Evolutionary conservation across 1,140 invertebrate species (phyloP).

Genomic region (Ptiloglossa arizonensis): DNA sequence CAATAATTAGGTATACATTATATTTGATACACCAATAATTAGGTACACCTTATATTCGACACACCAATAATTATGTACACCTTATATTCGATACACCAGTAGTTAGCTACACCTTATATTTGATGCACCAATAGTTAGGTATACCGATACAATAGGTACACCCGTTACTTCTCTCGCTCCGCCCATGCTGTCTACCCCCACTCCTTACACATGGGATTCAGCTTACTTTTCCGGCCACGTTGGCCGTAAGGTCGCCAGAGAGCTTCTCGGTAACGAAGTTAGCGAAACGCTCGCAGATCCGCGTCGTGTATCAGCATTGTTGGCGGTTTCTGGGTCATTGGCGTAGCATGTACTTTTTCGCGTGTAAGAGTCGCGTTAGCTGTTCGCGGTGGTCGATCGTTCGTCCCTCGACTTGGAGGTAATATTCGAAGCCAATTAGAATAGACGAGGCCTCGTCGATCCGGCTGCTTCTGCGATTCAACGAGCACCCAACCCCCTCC

Average conservation of each 20-base stretch:
- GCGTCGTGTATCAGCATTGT: neutral
- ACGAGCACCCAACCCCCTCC: slow-evolving; percentile 7
- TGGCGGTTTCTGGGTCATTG: slow-evolving; percentile 47
- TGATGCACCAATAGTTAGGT: no score
- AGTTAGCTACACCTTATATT: no score
- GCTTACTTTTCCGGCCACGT: no score
- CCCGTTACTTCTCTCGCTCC: no score
- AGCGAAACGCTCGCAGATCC: neutral
- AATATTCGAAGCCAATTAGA: slow-evolving; percentile 51
- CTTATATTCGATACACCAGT: no score
- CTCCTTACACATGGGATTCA: no score
- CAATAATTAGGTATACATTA: no score
- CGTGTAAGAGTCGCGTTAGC: slow-evolving; percentile 37
- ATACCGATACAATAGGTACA: no score
- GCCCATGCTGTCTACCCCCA: no score
- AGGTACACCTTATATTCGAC: no score
- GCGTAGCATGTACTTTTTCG: slow-evolving; percentile 49
- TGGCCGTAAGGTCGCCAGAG: neutral
- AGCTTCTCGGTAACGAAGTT: neutral
- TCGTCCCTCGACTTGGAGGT: slow-evolving; percentile 46
- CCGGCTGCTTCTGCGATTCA: slow-evolving; percentile 26
- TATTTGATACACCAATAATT: no score
- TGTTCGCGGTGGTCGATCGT: slow-evolving; percentile 44
- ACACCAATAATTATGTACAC: no score
- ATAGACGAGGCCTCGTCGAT: slow-evolving; percentile 44